Conservation (phyloP, 2,797 vertebrate species). For the Intellagama lesueurii region DNA sequence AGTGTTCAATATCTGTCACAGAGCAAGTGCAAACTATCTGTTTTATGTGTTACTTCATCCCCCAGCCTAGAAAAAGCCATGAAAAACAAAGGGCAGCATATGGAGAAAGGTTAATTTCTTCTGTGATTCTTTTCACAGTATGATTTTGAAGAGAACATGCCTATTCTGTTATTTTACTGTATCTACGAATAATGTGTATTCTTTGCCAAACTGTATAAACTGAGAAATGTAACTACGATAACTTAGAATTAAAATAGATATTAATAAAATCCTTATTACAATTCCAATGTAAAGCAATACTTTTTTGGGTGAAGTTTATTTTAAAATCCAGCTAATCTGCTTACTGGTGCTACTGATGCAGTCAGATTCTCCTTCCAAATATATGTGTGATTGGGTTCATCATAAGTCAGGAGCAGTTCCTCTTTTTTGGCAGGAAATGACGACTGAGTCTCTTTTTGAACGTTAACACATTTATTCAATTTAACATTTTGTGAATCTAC, state of each 20-base stretch:
- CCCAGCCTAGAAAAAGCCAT: constrained; percentile 32
- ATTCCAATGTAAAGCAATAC: constrained; percentile 8
- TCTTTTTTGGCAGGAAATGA: too few relatives aligned
- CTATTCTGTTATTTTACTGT: constrained; percentile 69
- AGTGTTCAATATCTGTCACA: constrained; percentile 16
- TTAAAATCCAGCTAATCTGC: constrained; percentile 32
- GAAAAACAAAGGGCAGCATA: constrained; percentile 55
- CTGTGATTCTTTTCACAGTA: constrained; percentile 51
- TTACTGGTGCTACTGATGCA: not conserved
- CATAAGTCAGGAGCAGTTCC: too few relatives aligned
- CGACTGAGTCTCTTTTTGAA: too few relatives aligned
- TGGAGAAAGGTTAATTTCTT: constrained; percentile 49
- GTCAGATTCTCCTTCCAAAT: not conserved
- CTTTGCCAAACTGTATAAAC: constrained; percentile 70
- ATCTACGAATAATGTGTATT: constrained; percentile 69
- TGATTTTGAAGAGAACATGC: constrained; percentile 66
- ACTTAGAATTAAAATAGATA: constrained; percentile 73
- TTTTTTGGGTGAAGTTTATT: constrained; percentile 36
- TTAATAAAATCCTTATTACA: constrained; percentile 63
- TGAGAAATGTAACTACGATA: constrained; percentile 78
- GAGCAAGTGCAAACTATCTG: constrained; percentile 16
- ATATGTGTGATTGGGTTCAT: too few relatives aligned
- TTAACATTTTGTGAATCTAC: too few relatives aligned
- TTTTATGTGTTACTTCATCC: not conserved
- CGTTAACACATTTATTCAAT: too few relatives aligned